Evolutionary conservation across 2,888 invertebrate genomes (phyloP), one percentile per base, ranked within the genome.

Genomic region (Ectemnius lituratus): DNA sequence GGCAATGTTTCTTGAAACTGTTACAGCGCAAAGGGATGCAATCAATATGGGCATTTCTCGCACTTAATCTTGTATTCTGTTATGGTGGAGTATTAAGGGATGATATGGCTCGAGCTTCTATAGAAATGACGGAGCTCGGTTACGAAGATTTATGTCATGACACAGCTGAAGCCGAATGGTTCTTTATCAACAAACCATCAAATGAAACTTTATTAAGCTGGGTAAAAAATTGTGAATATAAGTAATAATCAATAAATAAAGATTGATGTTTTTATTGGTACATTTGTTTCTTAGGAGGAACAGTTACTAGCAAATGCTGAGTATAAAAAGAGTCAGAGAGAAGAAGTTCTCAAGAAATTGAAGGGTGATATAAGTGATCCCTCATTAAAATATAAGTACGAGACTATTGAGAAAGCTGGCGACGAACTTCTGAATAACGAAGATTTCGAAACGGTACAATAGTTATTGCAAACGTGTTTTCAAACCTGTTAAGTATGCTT

Each of bases 111-210:
- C 63, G 75, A 46, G 75, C 79, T 45, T 81, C 74, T 37, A 76
- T 89, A 46, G 75, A 84, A 52, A 61, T 88, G 14, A 87, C 79
- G 20, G 87, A 84, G 62, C 79, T 86, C 37, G 83, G 73, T 2
- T 90, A 90, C 76, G 89, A 89, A 72, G 90, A 90, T 70, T 49
- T 46, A 18, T 90, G 90, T 61, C 47, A 67, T 1, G 76, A 79
- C n/a, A 75, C 80, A 3, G 83, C 86, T 4, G 75, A 86, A 60
- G 80, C 85, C 4, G 82, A 87, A 65, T 90, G 90, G 90, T 45
- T 52, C 3, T 87, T 90, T 18, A 67, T 88, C 62, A 81, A 80
- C 56, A 78, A 82, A 3, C 85, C 87, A 3, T 79, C 76, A 0
- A 83, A 88, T 62, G 14, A 75, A 47, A 82, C 81, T 3, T 77